Evolutionary conservation across 1,140 invertebrate genomes (phyloP).

Genomic region (Wiebesia pumilae): DNA sequence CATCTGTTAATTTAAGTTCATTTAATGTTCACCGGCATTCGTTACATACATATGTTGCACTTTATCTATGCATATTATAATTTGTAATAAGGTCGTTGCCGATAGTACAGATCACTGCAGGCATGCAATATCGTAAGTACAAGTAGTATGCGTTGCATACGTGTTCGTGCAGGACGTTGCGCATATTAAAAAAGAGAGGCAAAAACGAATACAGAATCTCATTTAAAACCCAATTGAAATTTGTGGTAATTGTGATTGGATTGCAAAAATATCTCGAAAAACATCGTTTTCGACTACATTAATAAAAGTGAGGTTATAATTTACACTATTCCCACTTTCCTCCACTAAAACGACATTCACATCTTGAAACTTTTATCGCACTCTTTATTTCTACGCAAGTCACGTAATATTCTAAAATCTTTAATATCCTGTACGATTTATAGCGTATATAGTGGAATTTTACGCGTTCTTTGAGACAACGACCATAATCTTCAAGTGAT

Average conservation of each 20-base stretch:
- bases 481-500: too few species aligned
- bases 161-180: too few species aligned
- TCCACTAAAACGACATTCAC: neutral
- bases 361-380: too few species aligned
- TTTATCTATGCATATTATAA: neutral
- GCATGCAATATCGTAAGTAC: neutral
- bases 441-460: too few species aligned
- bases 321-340: neutral
- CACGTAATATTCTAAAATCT: too few species aligned
- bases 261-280: neutral
- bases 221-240: neutral
- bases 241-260: neutral
- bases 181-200: neutral
- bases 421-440: too few species aligned
- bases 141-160: neutral
- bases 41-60: neutral
- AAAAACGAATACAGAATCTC: neutral
- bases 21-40: too few species aligned
- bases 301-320: neutral
- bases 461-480: too few species aligned
- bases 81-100: neutral
- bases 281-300: neutral
- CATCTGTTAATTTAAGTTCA: too few species aligned
- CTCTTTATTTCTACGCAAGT: too few species aligned
- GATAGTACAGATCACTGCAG: constrained; percentile 18